These are phyloP conservation scores for Blastomussa wellsi DNA, from an alignment of 92 coral and sea anemone genomes.

Conservation along the genomic window DNA sequence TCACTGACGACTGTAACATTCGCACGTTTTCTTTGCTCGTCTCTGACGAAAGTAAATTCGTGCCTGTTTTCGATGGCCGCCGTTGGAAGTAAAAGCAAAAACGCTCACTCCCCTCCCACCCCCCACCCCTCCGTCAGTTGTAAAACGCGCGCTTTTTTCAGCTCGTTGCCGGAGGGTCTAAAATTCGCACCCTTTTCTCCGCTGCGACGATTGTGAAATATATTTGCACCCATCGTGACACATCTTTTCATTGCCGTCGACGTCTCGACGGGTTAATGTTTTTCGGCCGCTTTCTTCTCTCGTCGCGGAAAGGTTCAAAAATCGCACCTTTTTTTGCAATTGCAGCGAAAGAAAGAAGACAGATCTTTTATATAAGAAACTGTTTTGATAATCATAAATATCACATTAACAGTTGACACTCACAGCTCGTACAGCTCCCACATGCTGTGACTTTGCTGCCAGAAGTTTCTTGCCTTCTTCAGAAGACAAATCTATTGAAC, in stretches of 20 bases:
- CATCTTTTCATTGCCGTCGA: too few relatives aligned
- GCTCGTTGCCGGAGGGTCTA: neutral
- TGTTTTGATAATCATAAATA: neutral
- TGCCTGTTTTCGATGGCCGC: neutral
- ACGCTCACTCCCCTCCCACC: too few relatives aligned
- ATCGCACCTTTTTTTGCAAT: neutral
- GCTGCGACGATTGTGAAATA: too few relatives aligned
- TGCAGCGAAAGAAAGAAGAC: neutral
- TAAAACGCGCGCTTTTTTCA: neutral
- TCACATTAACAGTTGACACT: conserved; percentile 13
- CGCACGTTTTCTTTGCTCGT: neutral
- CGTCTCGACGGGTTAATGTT: too few relatives aligned
- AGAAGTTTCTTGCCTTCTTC: conserved; percentile 78
- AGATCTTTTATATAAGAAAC: neutral
- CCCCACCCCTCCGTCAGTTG: too few relatives aligned
- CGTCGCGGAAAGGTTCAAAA: too few relatives aligned
- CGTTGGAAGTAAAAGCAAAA: too few relatives aligned
- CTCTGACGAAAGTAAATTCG: neutral
- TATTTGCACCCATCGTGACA: too few relatives aligned
- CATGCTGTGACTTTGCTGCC: conserved; percentile 82
- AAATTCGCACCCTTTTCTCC: neutral
- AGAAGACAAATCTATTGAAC: conserved; percentile 68
- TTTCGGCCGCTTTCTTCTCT: too few relatives aligned
- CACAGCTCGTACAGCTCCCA: conserved; percentile 76
- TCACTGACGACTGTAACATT: neutral